Percentiles rank a stretch among this genome's conserved stretches.
These are phyloP conservation scores for Datnioides undecimradiatus DNA, from an alignment of 2,113 vertebrate species.

Conservation along the genomic window DNA sequence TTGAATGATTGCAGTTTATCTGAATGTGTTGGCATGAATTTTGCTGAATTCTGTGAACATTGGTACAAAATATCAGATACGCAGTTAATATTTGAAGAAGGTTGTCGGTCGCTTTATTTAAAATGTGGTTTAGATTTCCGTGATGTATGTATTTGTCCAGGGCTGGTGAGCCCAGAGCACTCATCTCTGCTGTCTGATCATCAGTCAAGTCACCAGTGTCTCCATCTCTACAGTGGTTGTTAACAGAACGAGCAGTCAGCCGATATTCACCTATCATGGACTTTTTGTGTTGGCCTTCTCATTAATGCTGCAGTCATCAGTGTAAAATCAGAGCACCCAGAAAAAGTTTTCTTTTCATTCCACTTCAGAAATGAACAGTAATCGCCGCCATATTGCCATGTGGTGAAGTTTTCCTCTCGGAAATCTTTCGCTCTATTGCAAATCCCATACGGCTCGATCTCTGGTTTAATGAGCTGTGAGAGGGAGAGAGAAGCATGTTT, in stretches of 20 bases:
- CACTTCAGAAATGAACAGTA: too few species aligned
- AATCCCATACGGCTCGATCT: too few species aligned
- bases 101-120: neutral
- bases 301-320: too few species aligned
- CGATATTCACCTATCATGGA: too few species aligned
- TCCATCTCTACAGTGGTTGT: neutral
- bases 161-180: neutral
- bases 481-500: neutral
- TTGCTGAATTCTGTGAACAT: neutral
- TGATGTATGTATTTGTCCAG: neutral
- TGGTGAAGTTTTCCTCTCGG: too few species aligned
- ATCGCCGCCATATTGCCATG: too few species aligned
- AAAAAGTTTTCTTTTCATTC: too few species aligned
- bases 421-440: too few species aligned
- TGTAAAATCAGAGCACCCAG: too few species aligned
- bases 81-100: neutral
- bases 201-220: neutral
- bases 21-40: neutral
- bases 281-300: too few species aligned
- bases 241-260: too few species aligned
- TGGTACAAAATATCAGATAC: neutral
- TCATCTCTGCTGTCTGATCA: constrained; percentile 15
- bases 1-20: neutral
- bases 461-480: constrained; percentile 31
- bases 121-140: neutral